Base-by-base conservation (phyloP, 2,797 vertebrate genomes). In the Epinephelus coioides region DNA sequence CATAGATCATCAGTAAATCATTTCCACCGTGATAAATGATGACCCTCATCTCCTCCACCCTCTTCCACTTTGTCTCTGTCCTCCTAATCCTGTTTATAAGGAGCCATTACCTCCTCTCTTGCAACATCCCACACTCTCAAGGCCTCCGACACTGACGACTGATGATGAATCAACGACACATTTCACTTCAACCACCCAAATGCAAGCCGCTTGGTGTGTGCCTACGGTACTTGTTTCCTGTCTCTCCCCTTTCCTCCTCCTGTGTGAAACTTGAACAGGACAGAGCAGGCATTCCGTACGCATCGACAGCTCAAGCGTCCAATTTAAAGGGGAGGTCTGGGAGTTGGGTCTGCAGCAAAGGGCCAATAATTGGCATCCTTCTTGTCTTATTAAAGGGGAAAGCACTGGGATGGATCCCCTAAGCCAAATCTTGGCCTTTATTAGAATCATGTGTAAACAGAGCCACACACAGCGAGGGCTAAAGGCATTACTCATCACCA, bases 301-400 rank as follows among this genome's bases (percentile, higher is more conserved):
- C 85, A 93, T 84, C 69, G 77, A 82, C 87, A 90, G 86, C 86
- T 83, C 88, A 92, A 91, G 87, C 83, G 84, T 92, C 92, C 94
- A 93, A 93, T 95, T 95, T 95, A 93, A 94, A 89, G 83, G 78
- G 91, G 84, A 83, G 91, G 87, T 89, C 84, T 83, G 94, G 92
- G 94, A 95, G 90, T 94, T 90, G 89, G 91, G 76, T 86, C 79
- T 59, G 70, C 82, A 91, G 89, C 92, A 92, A 90, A 93, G 85
- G 92, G 88, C 88, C 90, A 83, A 91, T 95, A 95, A 96, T 95
- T 95, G 95, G 94, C 93, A 94, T 93, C 93, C 92, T 95, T 95
- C 94, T 94, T 92, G 93, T 94, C 94, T 95, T 96, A 94, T 95
- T 95, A 95, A 93, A 92, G 91, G 84, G 73, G 81, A 92, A 92